Evolutionary conservation across 2,888 invertebrate genomes (phyloP), one percentile per base, ranked within the genome.

Genomic region (Drosophila anceps): DNA sequence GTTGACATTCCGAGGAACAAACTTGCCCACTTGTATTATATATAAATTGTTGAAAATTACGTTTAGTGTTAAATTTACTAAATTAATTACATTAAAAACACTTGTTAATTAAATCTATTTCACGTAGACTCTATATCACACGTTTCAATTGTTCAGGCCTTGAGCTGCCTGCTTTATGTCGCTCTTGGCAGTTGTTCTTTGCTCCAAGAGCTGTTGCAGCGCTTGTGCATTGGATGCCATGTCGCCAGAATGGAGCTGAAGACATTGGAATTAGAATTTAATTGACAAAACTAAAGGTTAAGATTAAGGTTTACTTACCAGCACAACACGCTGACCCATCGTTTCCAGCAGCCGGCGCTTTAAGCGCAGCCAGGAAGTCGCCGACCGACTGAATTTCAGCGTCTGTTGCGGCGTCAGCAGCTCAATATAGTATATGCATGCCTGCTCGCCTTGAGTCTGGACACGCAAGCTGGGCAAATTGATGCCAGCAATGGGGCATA

Each of bases 381-480:
- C 88, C 10, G 83, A 46, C 29, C 81, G 62, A 50, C 90, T 90
- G 65, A 92, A 93, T 29, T 63, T 79, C 0, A 93, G 75, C 1
- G 81, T 69, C 53, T 92, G 92, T 2, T 85, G 74, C 0, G 86
- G 68, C 3, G 91, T 88, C n/a, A 92, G 69, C 7, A 92, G 69
- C 71, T 93, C 93, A 3, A 93, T 65, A 57, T 81, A 91, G 33
- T 87, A 70, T 27, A 81, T 57, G 15, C 61, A 33, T 0, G 73
- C 29, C 10, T 83, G 54, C 7, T 64, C 55, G 1, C 78, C 73
- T 9, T 55, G 48, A 2, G 84, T 76, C 31, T 90, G 82, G 0
- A 92, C 78, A 4, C 90, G 76, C 27, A 93, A 76, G 9, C 92
- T 88, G 6, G 92, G 90, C 63, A 93, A 75, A 81, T 93, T 93